Evolutionary conservation across 2,888 invertebrate genomes (phyloP).

Genomic region (Drosophila imparisetae): DNA sequence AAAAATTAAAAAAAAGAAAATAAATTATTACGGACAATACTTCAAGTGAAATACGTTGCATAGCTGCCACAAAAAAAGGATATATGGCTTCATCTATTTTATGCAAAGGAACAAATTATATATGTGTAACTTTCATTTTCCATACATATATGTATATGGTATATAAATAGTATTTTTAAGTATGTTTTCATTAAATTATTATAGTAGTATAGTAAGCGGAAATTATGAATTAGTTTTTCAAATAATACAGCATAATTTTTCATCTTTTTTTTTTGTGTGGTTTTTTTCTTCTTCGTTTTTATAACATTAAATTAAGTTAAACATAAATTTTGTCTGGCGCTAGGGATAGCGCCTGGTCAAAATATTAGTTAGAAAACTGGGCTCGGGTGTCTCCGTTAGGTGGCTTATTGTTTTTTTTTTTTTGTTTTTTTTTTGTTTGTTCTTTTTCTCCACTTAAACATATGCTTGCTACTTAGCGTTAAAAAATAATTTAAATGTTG

Average conservation of each 20-base stretch:
- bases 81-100: slow-evolving; percentile 8
- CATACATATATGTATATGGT: slow-evolving; percentile 19
- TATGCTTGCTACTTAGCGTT: slow-evolving; percentile 54
- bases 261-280: background rate
- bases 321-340: slow-evolving; percentile 42
- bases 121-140: slow-evolving; percentile 26
- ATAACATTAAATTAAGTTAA: slow-evolving; percentile 61
- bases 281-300: slow-evolving; percentile 14
- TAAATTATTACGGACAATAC: slow-evolving; percentile 51
- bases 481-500: slow-evolving; percentile 59
- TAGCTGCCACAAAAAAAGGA: slow-evolving; percentile 42
- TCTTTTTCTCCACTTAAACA: slow-evolving; percentile 36
- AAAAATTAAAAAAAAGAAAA: slow-evolving; percentile 36
- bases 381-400: slow-evolving; percentile 64
- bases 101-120: slow-evolving; percentile 68
- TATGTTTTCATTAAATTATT: slow-evolving; percentile 26
- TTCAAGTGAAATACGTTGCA: slow-evolving; percentile 55
- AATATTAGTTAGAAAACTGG: slow-evolving; percentile 61
- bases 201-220: slow-evolving; percentile 37
- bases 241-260: slow-evolving; percentile 34
- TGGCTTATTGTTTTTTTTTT: slow-evolving; percentile 12
- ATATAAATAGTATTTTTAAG: slow-evolving; percentile 31
- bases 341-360: slow-evolving; percentile 25
- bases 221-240: slow-evolving; percentile 29
- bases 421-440: background rate